phyloP scores from a whole-genome alignment of 1,140 invertebrate species.

The Drosophila serrata region DNA sequence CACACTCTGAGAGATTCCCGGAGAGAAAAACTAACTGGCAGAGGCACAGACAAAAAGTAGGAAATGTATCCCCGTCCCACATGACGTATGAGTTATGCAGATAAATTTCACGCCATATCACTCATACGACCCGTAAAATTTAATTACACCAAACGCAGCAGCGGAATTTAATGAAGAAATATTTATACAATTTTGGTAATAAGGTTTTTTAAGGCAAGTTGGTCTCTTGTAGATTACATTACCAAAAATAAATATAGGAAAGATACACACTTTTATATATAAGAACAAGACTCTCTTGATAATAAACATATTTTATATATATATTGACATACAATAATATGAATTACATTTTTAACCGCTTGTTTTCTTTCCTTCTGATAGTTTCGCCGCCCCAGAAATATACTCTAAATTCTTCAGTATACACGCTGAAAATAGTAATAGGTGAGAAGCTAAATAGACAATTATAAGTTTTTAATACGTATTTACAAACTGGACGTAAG shows the following conservation, averaged over 20 bases:
- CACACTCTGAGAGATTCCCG: constrained; percentile 20
- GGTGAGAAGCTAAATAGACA: too few species aligned
- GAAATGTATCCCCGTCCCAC: constrained; percentile 47
- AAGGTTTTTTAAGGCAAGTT: too few species aligned
- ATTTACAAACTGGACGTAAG: not conserved
- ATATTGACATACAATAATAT: not conserved
- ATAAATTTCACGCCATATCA: constrained; percentile 70
- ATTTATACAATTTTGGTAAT: not conserved
- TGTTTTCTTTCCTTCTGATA: too few species aligned
- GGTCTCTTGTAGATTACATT: too few species aligned
- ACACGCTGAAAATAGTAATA: not conserved
- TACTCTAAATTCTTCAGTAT: not conserved
- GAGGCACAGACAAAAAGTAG: constrained; percentile 9
- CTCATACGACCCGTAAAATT: constrained; percentile 58
- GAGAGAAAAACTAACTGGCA: constrained; percentile 26
- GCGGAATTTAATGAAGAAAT: constrained; percentile 29
- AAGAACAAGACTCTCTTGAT: not conserved
- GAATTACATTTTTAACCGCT: not conserved
- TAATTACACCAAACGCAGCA: constrained; percentile 50
- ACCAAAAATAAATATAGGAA: not conserved
- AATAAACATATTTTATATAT: not conserved
- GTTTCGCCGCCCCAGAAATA: rapidly evolving
- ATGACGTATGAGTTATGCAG: constrained; percentile 76
- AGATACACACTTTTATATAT: not conserved
- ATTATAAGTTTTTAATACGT: too few species aligned